Evolutionary conservation across 2,888 invertebrate species (phyloP).

Genomic region (Mantis religiosa): DNA sequence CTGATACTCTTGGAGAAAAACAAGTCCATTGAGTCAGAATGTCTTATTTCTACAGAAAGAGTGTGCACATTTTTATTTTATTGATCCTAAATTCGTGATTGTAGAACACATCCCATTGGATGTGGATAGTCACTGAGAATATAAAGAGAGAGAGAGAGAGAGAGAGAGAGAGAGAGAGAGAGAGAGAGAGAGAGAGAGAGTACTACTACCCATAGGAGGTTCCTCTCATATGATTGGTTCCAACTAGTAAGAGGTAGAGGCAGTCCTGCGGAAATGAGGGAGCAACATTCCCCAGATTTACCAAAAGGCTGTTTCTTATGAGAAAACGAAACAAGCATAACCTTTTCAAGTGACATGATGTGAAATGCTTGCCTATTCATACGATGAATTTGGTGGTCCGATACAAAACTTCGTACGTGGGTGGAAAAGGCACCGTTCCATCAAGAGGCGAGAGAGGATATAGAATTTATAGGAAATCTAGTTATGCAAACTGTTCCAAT

Average conservation of each 20-base stretch:
- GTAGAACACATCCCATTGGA: too few species aligned
- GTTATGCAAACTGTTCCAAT: background rate
- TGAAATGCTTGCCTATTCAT: background rate
- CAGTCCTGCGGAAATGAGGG: background rate
- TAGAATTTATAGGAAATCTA: background rate
- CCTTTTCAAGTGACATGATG: background rate
- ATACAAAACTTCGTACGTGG: background rate
- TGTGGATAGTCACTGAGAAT: too few species aligned
- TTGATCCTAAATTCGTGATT: conserved; percentile 26
- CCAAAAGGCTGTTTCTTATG: background rate
- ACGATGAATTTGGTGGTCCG: background rate
- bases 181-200: background rate
- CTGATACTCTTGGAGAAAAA: background rate
- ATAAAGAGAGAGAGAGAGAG: too few species aligned
- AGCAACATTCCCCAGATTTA: background rate
- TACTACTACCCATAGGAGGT: background rate
- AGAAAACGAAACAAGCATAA: background rate
- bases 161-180: too few species aligned
- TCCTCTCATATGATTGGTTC: conserved; percentile 20
- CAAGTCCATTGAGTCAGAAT: conserved; percentile 1
- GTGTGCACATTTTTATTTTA: conserved; percentile 17
- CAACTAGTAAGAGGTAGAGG: conserved; percentile 18
- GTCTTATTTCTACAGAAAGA: conserved; percentile 24
- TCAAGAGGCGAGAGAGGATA: background rate
- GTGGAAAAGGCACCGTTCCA: background rate